Evolutionary conservation across 2,113 vertebrate genomes (phyloP), one percentile per base, ranked within the genome.

Genomic region (Numenius arquata): DNA sequence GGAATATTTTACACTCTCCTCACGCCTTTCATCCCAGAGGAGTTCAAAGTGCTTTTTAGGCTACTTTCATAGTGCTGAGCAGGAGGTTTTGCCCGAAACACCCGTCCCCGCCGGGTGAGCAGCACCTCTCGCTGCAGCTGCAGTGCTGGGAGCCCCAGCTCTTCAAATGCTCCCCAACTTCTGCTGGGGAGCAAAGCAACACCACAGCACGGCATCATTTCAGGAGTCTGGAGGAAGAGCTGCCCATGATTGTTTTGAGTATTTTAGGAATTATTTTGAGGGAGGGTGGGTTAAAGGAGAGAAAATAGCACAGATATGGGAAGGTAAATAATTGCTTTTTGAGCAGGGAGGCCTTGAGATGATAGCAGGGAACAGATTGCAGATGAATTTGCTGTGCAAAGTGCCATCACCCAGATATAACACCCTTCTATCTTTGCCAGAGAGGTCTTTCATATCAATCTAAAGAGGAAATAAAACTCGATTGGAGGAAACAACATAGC

Each of bases 201-300:
- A 36, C 40, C 40, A 16, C 34, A 58, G 34, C 61, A 59, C 0
- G 0, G 9, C 6, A 0, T 67, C 13, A 3, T 52, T 40, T 52
- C 59, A 27, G 70, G 52, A 78, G 38, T 21, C 41, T 34, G n/a
- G 40, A 79, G 70, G 34, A 79, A 76, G 38, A 80, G 45, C 29
- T 88, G 36, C 41, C 15, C 36, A 34, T 18, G 45, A 48, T 30
- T 87, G 22, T 65, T 95, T 71, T 75, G 45, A 76, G 58, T 85
- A 43, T 52, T 89, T 82, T 40, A 87, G 53, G 70, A 93, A 62
- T 65, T 67, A 14, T 86, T 93, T 92, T 21, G 8, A 43, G 45
- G 87, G 41, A 85, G 30, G 30, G 12, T 70, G 66, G 17, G 20
- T 76, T 87, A 88, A 66, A 91, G 75, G 22, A 76, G 58, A 73